phyloP scores from a whole-genome alignment of 2,888 invertebrate species.

The Acrocera orbiculus region DNA sequence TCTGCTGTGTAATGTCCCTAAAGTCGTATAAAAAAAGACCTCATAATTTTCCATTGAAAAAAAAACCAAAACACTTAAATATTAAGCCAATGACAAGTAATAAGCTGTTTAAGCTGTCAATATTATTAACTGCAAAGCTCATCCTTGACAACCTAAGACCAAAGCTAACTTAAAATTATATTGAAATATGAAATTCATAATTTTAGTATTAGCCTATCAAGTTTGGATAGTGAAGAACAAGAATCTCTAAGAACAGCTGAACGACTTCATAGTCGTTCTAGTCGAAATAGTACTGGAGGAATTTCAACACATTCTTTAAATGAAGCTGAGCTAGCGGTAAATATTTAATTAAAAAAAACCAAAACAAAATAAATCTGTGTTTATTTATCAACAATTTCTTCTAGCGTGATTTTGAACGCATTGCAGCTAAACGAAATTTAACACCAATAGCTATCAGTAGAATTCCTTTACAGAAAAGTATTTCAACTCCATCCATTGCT shows the following conservation, averaged over 20 bases:
- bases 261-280: constrained; percentile 32
- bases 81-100: too few species aligned
- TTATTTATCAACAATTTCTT: not conserved
- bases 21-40: too few species aligned
- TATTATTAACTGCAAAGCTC: too few species aligned
- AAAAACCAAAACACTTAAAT: too few species aligned
- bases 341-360: constrained; percentile 6
- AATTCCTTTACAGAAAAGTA: constrained; percentile 72
- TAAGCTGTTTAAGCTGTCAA: too few species aligned
- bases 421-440: constrained; percentile 29
- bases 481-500: constrained; percentile 78
- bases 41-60: too few species aligned
- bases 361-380: not conserved
- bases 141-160: too few species aligned
- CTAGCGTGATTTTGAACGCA: constrained; percentile 28
- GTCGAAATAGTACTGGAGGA: constrained; percentile 36
- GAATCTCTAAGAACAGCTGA: constrained; percentile 37
- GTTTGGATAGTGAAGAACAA: constrained; percentile 76
- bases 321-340: constrained; percentile 70
- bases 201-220: constrained; percentile 50
- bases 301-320: constrained; percentile 64
- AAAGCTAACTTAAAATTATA: too few species aligned
- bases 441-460: constrained; percentile 39
- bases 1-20: too few species aligned
- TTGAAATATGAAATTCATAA: constrained; percentile 15